Base-by-base conservation (phyloP, 2,797 vertebrate species). In the Cephalopachus bancanus region DNA sequence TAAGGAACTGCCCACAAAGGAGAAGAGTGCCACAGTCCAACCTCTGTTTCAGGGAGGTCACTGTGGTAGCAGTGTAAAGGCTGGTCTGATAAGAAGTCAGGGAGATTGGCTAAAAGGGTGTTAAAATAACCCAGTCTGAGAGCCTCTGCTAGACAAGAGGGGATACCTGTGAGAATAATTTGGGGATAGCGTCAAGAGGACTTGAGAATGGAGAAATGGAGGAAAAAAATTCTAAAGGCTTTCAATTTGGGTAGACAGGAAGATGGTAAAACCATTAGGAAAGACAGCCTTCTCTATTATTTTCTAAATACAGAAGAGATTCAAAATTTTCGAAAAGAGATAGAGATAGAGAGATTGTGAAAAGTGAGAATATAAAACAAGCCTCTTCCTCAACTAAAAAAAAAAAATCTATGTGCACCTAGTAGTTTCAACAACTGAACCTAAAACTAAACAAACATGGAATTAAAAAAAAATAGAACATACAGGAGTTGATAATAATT, bases 401-500 rank as follows among this genome's bases (percentile, higher is more conserved):
- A 78, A 75, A 44, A 44, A 44, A 79, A 20, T 24, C 53, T 88
- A 28, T 26, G 16, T 57, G 10, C 0, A 78, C 6, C 53, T 33
- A 86, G 14, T 83, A 91, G 60, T 91, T 93, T 93, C 78, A 67
- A 91, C 67, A 96, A 62, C 55, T 95, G 71, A 92, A 86, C 49
- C 55, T 95, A 83, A 75, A 84, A 83, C n/a, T 71, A 78, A 96
- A 74, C 19, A 86, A 71, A 94, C 89, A 69, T 72, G 4, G 37
- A 79, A 72, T 72, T 17, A n/a, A 22, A 64, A 33, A 62, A 76
- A 81, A 65, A 26, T 8, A 74, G 7, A 65, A 62, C 26, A 53
- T n/a, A 60, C 1, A 75, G 9, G 9, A 4, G 20, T 57, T 83
- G 85, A 59, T 83, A 71, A 86, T 24, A 44, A 64, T 57, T 78